Evolutionary conservation across 2,888 invertebrate species (phyloP).

Genomic region (Heliothis peltigera): DNA sequence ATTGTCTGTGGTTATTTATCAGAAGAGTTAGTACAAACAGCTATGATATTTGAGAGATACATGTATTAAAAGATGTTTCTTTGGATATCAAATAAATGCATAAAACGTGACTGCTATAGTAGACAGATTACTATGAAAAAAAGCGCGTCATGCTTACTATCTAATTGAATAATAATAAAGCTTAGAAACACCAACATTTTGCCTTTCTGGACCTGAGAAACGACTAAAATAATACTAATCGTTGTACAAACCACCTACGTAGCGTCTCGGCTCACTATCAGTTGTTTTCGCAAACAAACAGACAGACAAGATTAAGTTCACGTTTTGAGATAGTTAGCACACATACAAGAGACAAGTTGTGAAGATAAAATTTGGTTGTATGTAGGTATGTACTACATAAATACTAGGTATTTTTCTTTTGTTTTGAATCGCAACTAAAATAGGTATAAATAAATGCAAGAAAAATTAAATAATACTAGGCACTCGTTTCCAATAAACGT

Average conservation of each 20-base stretch:
- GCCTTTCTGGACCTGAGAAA: background rate
- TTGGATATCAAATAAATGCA: too few species aligned
- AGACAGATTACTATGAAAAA: too few species aligned
- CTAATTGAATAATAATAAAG: background rate
- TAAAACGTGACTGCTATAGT: too few species aligned
- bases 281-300: slow-evolving; percentile 48
- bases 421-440: background rate
- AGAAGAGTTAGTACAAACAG: too few species aligned
- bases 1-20: too few species aligned
- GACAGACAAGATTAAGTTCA: slow-evolving; percentile 55
- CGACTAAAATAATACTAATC: slow-evolving; percentile 44
- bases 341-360: slow-evolving; percentile 34
- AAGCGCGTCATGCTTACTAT: background rate
- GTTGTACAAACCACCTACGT: slow-evolving; percentile 49
- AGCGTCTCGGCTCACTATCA: slow-evolving; percentile 38
- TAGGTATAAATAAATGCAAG: background rate
- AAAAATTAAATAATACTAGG: background rate
- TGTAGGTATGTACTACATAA: slow-evolving; percentile 9
- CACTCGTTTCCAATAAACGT: too few species aligned
- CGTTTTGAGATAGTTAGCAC: slow-evolving; percentile 50
- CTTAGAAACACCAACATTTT: background rate
- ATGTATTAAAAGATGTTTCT: too few species aligned
- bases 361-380: slow-evolving; percentile 49
- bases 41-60: too few species aligned
- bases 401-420: background rate